Percentiles rank a stretch among this genome's conserved stretches.
Conservation (phyloP, 2,113 vertebrate species). For the Butorides virescens region DNA sequence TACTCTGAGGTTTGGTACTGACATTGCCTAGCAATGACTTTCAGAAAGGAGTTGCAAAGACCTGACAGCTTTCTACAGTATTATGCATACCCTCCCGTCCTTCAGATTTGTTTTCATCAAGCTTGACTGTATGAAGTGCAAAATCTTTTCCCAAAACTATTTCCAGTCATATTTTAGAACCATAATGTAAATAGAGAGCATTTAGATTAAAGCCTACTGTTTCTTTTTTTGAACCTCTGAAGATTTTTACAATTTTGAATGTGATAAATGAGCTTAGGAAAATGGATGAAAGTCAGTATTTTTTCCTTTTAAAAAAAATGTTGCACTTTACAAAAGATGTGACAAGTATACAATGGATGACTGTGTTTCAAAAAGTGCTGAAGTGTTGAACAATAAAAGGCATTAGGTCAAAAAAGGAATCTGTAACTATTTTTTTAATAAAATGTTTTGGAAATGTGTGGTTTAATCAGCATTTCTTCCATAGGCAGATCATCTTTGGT, state of each 20-base stretch:
- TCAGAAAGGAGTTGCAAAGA: neutral
- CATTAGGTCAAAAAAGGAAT: constrained; percentile 7
- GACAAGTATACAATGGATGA: constrained; percentile 3
- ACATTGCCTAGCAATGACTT: neutral
- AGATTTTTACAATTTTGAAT: neutral
- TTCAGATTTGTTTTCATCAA: neutral
- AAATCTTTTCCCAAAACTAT: neutral
- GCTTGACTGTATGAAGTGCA: neutral
- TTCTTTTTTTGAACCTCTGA: constrained; percentile 11
- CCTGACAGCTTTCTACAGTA: neutral
- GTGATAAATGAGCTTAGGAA: constrained; percentile 4
- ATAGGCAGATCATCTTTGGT: neutral
- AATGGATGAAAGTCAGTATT: neutral
- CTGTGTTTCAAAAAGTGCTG: constrained; percentile 6
- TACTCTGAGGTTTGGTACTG: neutral
- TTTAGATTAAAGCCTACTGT: constrained; percentile 8
- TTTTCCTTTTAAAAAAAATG: neutral
- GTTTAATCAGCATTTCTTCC: neutral
- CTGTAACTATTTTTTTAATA: neutral
- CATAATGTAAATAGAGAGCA: constrained; percentile 4
- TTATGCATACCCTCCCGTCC: neutral
- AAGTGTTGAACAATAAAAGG: neutral
- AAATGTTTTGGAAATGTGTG: neutral
- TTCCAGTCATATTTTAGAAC: constrained; percentile 5
- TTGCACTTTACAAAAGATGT: neutral